These are phyloP conservation scores for Spea multiplicata DNA, from an alignment of 2,113 vertebrate genomes.

Conservation along the genomic window DNA sequence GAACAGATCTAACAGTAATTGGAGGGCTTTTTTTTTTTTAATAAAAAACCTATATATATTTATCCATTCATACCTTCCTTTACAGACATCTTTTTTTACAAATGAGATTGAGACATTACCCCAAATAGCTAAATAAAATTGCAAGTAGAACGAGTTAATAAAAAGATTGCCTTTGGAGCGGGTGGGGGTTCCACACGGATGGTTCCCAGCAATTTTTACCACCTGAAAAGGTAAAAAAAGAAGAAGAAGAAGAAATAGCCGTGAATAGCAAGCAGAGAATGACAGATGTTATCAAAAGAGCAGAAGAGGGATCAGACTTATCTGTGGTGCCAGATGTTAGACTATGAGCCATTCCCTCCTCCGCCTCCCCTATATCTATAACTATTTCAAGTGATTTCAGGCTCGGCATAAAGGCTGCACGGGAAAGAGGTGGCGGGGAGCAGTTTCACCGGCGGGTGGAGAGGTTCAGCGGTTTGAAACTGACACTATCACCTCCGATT, in stretches of 20 bases:
- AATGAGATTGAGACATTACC: no score
- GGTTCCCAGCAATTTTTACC: constrained; percentile 15
- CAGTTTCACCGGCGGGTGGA: constrained; percentile 6
- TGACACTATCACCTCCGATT: constrained; percentile 39
- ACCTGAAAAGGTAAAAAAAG: constrained; percentile 27
- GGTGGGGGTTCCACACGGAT: constrained; percentile 1
- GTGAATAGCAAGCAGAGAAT: constrained; percentile 34
- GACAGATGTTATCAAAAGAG: constrained; percentile 45
- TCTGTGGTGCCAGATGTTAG: constrained; percentile 43
- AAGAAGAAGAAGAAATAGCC: neutral
- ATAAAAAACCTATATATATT: no score
- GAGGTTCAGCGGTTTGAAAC: constrained; percentile 28
- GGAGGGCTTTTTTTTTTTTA: no score
- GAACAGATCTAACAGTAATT: no score
- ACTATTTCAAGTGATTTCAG: constrained; percentile 41
- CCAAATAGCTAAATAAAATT: no score
- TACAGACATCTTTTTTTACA: no score
- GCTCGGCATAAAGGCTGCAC: neutral
- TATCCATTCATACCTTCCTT: no score
- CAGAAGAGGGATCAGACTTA: constrained; percentile 47
- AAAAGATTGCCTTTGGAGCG: neutral
- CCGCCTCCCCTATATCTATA: constrained; percentile 29
- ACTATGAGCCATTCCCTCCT: constrained; percentile 24
- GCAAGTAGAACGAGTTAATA: constrained; percentile 11
- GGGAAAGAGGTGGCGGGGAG: neutral